Conservation (phyloP, 2,797 vertebrate genomes). For the Tokudaia muenninki region DNA sequence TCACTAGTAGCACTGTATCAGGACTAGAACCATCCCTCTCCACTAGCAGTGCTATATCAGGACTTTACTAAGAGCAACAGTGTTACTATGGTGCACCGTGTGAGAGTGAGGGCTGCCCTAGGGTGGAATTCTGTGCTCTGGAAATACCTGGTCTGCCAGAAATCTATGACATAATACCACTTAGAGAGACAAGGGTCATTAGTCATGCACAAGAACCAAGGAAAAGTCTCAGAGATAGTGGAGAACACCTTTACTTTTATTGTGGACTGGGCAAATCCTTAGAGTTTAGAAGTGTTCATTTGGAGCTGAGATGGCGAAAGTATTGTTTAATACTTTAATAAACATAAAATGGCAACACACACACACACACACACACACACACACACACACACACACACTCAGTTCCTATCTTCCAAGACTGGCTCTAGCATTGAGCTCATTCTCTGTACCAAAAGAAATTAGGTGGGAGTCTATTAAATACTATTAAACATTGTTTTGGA, state of each 20-base stretch:
- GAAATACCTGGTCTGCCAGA: neutral
- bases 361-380: too few relatives aligned
- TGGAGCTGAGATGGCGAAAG: neutral
- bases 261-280: neutral
- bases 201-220: slow-evolving; percentile 3
- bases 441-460: neutral
- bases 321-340: neutral
- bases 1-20: neutral
- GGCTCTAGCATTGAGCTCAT: neutral
- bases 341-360: neutral
- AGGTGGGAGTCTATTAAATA: neutral
- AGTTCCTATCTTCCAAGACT: neutral
- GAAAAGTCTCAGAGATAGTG: neutral
- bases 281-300: neutral
- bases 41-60: neutral
- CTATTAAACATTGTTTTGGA: neutral
- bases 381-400: neutral
- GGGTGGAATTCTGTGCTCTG: neutral
- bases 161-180: neutral
- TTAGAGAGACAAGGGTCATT: slow-evolving; percentile 16
- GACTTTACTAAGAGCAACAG: neutral
- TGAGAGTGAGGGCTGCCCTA: neutral
- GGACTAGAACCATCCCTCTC: neutral
- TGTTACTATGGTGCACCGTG: neutral
- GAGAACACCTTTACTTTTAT: neutral